Evolutionary conservation across 2,797 vertebrate species (phyloP).

Genomic region (Brachyrhaphis roseni): DNA sequence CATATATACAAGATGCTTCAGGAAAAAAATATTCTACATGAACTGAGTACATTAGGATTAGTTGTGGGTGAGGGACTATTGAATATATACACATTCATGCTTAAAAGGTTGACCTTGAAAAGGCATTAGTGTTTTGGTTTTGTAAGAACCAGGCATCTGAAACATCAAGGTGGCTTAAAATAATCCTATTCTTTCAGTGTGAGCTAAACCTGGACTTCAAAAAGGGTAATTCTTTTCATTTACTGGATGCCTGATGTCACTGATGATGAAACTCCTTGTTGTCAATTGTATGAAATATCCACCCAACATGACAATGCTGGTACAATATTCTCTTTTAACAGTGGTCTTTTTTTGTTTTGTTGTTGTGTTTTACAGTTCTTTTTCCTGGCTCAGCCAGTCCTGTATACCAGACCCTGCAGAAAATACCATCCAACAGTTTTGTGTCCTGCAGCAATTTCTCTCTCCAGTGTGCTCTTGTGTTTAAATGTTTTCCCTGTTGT

Average conservation of each 20-base stretch:
- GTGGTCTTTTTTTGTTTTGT: slow-evolving; percentile 99
- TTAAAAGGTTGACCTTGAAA: slow-evolving; percentile 3
- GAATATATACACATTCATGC: slow-evolving; percentile 2
- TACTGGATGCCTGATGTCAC: slow-evolving; percentile 27
- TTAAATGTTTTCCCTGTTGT: slow-evolving; percentile 88
- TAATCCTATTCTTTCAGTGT: background rate
- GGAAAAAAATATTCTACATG: background rate
- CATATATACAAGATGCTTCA: background rate
- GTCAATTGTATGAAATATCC: slow-evolving; percentile 65
- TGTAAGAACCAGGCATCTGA: slow-evolving; percentile 1
- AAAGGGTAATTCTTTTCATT: slow-evolving; percentile 11
- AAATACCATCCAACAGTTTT: slow-evolving; percentile 99
- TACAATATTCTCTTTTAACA: slow-evolving; percentile 95
- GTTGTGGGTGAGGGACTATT: background rate
- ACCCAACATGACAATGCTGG: slow-evolving; percentile 91
- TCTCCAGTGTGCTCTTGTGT: slow-evolving; percentile 92
- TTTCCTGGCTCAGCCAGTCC: slow-evolving; percentile 99
- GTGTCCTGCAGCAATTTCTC: slow-evolving; percentile 99
- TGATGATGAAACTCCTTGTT: slow-evolving; percentile 26
- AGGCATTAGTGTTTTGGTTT: slow-evolving; percentile 8
- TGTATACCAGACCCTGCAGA: slow-evolving; percentile 99
- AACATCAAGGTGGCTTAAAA: slow-evolving; percentile 1
- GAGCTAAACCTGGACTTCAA: slow-evolving; percentile 6
- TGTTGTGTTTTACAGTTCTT: slow-evolving; percentile 99
- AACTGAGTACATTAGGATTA: background rate